These are phyloP conservation scores for Antennarius maculatus DNA, from an alignment of 2,797 vertebrate genomes.

Conservation along the genomic window DNA sequence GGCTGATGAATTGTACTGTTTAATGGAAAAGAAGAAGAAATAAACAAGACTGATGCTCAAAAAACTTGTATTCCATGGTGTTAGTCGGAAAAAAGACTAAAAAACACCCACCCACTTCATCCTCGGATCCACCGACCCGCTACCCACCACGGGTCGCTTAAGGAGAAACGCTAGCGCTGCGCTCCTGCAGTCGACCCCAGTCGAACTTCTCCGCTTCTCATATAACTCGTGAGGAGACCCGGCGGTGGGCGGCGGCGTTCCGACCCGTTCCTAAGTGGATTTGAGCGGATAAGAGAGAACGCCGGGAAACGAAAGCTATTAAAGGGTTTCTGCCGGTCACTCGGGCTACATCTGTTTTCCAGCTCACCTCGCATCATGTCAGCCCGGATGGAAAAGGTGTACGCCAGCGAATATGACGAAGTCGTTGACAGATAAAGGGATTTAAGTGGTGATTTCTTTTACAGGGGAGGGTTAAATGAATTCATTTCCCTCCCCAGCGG, in stretches of 20 bases:
- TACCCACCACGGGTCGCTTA: constrained; percentile 22
- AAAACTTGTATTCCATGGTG: no score
- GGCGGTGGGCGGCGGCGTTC: constrained; percentile 21
- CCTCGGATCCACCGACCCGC: neutral
- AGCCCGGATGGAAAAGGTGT: neutral
- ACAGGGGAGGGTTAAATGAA: constrained; percentile 48
- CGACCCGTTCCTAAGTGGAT: constrained; percentile 54
- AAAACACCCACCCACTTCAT: neutral
- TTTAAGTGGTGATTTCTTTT: constrained; percentile 34
- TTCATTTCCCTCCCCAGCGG: constrained; percentile 17
- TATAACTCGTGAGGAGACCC: constrained; percentile 22
- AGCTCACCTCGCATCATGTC: constrained; percentile 55
- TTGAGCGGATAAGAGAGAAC: constrained; percentile 61
- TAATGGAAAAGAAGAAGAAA: no score
- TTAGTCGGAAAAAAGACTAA: no score
- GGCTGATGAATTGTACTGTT: no score
- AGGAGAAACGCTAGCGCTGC: constrained; percentile 49
- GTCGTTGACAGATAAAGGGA: constrained; percentile 40
- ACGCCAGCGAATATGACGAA: neutral
- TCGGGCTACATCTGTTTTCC: constrained; percentile 54
- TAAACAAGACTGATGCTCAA: no score
- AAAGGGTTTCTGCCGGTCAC: constrained; percentile 59
- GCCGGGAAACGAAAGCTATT: constrained; percentile 53
- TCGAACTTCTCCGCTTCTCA: constrained; percentile 28
- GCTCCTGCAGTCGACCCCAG: constrained; percentile 24